phyloP scores from a whole-genome alignment of 2,797 vertebrate genomes.

The Centroberyx gerrardi region DNA sequence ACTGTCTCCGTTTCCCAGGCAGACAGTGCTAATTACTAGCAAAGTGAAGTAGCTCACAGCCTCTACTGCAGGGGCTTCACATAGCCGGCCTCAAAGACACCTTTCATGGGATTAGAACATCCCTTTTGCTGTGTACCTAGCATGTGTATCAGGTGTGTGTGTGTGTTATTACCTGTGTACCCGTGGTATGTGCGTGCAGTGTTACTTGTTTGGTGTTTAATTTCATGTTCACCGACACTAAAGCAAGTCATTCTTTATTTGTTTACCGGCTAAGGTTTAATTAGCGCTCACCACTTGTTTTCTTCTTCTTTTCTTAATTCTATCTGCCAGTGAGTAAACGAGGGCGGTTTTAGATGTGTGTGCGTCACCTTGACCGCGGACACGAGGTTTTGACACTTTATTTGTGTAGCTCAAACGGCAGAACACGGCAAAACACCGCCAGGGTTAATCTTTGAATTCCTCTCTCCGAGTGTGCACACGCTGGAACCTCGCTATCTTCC shows the following conservation, averaged over 20 bases:
- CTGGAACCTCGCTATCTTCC: background rate
- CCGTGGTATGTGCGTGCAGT: background rate
- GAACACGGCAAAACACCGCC: constrained; percentile 1
- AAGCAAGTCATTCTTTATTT: background rate
- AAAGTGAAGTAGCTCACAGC: constrained; percentile 69
- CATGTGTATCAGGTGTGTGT: constrained; percentile 8
- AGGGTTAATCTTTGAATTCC: constrained; percentile 12
- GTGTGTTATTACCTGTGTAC: constrained; percentile 33
- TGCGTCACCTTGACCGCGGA: constrained; percentile 36
- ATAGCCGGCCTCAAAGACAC: constrained; percentile 79
- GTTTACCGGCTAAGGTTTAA: background rate
- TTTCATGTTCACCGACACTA: background rate
- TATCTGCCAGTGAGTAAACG: background rate
- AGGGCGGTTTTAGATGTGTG: background rate
- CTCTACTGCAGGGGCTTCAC: constrained; percentile 70
- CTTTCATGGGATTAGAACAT: constrained; percentile 83
- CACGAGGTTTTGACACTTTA: background rate
- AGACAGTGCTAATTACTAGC: constrained; percentile 83
- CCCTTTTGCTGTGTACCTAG: constrained; percentile 61
- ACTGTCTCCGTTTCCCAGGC: constrained; percentile 73
- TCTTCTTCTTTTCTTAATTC: background rate
- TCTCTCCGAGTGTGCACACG: background rate
- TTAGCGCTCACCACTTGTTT: background rate
- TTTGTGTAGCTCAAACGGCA: constrained; percentile 9
- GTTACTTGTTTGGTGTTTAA: constrained; percentile 1